Evolutionary conservation across 2,888 invertebrate species (phyloP).

Genomic region (Hydropsyche betteni): DNA sequence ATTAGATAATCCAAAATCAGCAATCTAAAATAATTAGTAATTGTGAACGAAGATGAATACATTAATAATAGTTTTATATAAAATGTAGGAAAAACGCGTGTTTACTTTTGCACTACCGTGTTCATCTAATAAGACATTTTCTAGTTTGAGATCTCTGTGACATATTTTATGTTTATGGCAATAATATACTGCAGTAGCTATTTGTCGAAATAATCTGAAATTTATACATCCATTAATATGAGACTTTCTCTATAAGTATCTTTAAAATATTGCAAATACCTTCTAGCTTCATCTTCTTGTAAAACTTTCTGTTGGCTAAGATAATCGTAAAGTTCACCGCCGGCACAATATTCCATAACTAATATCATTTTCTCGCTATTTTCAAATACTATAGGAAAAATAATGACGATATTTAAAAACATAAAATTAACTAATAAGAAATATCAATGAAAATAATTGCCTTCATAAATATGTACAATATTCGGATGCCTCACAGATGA

Average conservation of each 20-base stretch:
- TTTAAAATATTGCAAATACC: conserved; percentile 55
- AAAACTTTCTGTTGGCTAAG: conserved; percentile 91
- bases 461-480: conserved; percentile 99
- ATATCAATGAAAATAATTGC: conserved; percentile 62
- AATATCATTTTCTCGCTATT: conserved; percentile 99
- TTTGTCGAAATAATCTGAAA: conserved; percentile 91
- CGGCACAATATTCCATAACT: conserved; percentile 99
- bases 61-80: conserved; percentile 20
- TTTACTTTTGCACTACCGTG: conserved; percentile 92
- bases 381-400: conserved; percentile 83
- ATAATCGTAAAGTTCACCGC: conserved; percentile 98
- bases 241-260: no score
- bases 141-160: conserved; percentile 94
- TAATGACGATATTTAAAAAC: background rate
- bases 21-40: conserved; percentile 73
- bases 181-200: conserved; percentile 95
- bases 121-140: conserved; percentile 93
- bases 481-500: conserved; percentile 98
- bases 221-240: conserved; percentile 21
- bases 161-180: conserved; percentile 99
- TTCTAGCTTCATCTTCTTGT: conserved; percentile 88
- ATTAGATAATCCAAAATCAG: conserved; percentile 98
- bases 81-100: conserved; percentile 41
- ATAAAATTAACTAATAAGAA: background rate
- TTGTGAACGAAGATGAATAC: conserved; percentile 12